Evolutionary conservation across 2,113 vertebrate species (phyloP).

Genomic region (Nestor notabilis): DNA sequence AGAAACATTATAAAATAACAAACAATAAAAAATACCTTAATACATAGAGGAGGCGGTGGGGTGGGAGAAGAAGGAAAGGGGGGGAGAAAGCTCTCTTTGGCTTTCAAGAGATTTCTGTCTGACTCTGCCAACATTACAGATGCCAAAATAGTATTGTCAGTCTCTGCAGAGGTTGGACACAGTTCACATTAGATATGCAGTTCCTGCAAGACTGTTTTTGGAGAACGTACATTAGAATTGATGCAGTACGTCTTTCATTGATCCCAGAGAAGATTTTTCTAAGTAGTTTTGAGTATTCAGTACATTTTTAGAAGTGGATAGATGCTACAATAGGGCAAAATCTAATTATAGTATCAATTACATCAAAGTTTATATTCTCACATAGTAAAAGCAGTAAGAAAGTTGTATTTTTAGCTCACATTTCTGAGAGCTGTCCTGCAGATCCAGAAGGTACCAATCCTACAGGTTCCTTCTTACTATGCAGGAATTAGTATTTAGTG

Average conservation of each 20-base stretch:
- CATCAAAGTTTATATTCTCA: background rate
- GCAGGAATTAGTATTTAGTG: background rate
- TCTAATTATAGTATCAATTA: background rate
- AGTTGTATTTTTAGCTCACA: background rate
- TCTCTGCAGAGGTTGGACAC: background rate
- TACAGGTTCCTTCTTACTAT: background rate
- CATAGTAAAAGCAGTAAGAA: background rate
- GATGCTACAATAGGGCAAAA: background rate
- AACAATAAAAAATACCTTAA: background rate
- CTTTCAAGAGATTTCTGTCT: background rate
- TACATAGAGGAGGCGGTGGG: background rate
- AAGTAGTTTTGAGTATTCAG: background rate
- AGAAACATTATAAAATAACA: background rate
- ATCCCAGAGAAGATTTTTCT: background rate
- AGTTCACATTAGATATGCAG: background rate
- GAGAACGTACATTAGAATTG: background rate
- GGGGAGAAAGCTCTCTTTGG: accelerated
- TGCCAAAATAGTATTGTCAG: background rate
- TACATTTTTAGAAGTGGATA: background rate
- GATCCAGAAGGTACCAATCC: background rate
- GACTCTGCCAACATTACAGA: background rate
- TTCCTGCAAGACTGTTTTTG: background rate
- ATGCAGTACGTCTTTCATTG: accelerated
- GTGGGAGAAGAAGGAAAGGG: no score
- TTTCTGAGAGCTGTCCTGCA: background rate